A percentile compares a stretch with the other conserved stretches of the same genome.
phyloP scores from a whole-genome alignment of 2,888 invertebrate species.

The Polyommatus iphigenia region DNA sequence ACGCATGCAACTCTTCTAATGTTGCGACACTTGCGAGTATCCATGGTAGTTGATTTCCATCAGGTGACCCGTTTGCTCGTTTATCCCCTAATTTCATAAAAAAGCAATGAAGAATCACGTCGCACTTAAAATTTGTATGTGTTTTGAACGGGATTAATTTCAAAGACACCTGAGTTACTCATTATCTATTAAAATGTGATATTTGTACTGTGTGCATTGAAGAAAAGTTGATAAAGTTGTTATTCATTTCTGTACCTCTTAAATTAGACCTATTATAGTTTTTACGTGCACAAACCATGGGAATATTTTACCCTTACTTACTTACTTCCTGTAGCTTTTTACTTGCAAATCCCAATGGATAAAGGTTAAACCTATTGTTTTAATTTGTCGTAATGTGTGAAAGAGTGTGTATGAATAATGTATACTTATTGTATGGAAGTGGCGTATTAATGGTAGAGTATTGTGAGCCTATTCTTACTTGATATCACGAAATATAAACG shows the following conservation, averaged over 20 bases:
- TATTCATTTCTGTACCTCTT: background rate
- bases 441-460: background rate
- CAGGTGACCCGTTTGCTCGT: no score
- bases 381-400: slow-evolving; percentile 34
- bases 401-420: slow-evolving; percentile 3
- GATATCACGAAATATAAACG: no score
- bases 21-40: no score
- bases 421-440: slow-evolving; percentile 1
- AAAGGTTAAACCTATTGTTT: slow-evolving; percentile 12
- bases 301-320: background rate
- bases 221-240: background rate
- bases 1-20: no score
- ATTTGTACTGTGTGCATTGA: no score
- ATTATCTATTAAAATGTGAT: no score
- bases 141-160: no score
- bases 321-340: background rate
- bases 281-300: background rate
- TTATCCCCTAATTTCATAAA: no score
- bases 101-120: no score
- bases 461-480: background rate
- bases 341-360: background rate
- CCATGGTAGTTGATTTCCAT: no score
- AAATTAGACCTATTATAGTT: background rate
- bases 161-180: no score
- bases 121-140: no score